phyloP scores from a whole-genome alignment of 2,797 vertebrate genomes.

The Anabacerthia variegaticeps region DNA sequence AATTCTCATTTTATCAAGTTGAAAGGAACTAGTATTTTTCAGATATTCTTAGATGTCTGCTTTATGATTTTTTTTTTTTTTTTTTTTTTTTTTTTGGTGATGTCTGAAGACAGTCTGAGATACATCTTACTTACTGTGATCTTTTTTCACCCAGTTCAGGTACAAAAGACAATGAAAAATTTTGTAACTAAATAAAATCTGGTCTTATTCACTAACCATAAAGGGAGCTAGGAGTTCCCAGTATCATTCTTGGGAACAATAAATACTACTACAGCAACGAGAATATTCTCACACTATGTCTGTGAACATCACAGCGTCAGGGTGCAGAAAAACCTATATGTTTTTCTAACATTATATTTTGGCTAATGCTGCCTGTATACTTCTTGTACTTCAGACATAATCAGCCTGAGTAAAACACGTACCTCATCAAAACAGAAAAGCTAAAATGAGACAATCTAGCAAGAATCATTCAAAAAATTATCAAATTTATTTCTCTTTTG shows the following conservation, averaged over 20 bases:
- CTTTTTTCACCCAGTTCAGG: not conserved
- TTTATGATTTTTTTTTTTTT: not conserved
- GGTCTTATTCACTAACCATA: not conserved
- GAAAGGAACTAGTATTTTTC: not conserved
- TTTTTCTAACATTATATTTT: not conserved
- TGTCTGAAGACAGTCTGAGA: not conserved
- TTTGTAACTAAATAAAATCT: not conserved
- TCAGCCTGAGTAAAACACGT: not conserved
- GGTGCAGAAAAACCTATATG: not conserved
- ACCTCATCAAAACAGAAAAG: not conserved
- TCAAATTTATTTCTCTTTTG: not conserved
- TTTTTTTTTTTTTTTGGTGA: not conserved
- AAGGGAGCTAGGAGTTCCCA: not conserved
- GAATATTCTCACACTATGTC: not conserved
- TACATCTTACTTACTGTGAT: not conserved
- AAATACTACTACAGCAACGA: not conserved
- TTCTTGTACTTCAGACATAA: not conserved
- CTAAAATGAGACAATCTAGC: not conserved
- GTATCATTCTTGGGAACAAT: not conserved
- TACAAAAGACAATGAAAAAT: not conserved
- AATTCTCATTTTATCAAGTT: not conserved
- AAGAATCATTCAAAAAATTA: not conserved
- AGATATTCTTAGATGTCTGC: not conserved
- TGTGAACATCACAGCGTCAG: not conserved
- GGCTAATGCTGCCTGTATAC: not conserved